Evolutionary conservation across 2,113 vertebrate species (phyloP), one percentile per base, ranked within the genome.

Genomic region (Gymnorhina tibicen): DNA sequence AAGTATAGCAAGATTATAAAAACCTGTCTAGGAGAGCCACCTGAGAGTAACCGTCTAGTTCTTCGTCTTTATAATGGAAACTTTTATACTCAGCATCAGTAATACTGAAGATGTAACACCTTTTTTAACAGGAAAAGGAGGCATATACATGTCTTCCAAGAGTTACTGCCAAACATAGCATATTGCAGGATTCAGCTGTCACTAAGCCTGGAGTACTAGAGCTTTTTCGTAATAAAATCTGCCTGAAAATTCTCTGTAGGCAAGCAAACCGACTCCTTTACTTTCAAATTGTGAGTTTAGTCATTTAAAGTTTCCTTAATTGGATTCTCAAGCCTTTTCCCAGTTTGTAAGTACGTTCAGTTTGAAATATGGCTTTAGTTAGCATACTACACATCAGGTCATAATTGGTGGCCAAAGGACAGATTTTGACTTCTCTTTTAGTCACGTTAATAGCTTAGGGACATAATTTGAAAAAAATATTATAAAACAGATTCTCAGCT

Each of bases 261-360:
- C 56, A 94, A 92, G 88, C 5, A 93, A 93, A 88, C 19, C 63
- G 60, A 60, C 50, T 44, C 85, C 60, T 87, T 91, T 77, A 56
- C 33, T 75, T 95, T 73, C 46, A 63, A n/a, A 74, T 22, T 56
- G 16, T 46, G 52, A 37, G 3, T 88, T 88, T 87, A 88, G 76
- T 78, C 2, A 84, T 96, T 95, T 84, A 30, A 88, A 88, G 44
- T 82, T 94, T 94, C 21, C 41, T 83, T 91, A 83, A 81, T 37
- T 83, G 35, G 33, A 72, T 95, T 94, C 64, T 83, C 27, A 67
- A 63, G 32, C 4, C 33, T 75, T 94, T 90, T 90, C 75, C 59
- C 18, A 68, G 46, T 67, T 88, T 88, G 8, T 55, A 82, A 73
- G 49, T 68, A 49, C 9, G 26, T 63, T 80, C 8, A 26, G 11